A percentile compares a stretch with the other conserved stretches of the same genome.
phyloP scores from a whole-genome alignment of 2,797 vertebrate species.

The Mastacembelus armatus region DNA sequence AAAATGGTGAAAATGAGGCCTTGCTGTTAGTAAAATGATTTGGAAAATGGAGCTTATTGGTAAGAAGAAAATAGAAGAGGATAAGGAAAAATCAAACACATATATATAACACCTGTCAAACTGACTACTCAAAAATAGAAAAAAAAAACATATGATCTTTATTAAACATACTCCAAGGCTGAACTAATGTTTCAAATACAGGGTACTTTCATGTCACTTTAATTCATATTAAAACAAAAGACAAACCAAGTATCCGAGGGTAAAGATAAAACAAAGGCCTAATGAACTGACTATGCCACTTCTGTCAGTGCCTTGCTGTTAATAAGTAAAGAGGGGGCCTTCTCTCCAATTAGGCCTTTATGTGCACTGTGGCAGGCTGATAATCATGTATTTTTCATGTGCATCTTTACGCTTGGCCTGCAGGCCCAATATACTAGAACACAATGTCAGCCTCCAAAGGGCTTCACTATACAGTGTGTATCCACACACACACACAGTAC shows the following conservation, averaged over 20 bases:
- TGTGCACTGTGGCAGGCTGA: slow-evolving; percentile 74
- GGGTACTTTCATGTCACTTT: not conserved
- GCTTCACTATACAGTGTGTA: slow-evolving; percentile 15
- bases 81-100: not conserved
- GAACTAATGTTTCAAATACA: slow-evolving; percentile 8
- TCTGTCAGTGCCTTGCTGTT: slow-evolving; percentile 40
- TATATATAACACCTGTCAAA: not conserved
- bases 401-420: slow-evolving; percentile 73
- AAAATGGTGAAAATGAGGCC: slow-evolving; percentile 23
- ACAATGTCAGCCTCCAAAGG: slow-evolving; percentile 52
- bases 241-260: slow-evolving; percentile 41
- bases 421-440: slow-evolving; percentile 72
- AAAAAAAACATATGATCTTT: not conserved
- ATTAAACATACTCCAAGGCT: slow-evolving; percentile 1
- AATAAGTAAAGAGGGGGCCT: slow-evolving; percentile 56
- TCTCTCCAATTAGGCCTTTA: slow-evolving; percentile 69
- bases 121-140: not conserved
- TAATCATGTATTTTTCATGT: slow-evolving; percentile 84
- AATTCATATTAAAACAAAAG: slow-evolving; percentile 32
- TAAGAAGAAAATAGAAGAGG: not conserved
- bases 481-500: not conserved
- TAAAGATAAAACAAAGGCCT: slow-evolving; percentile 61
- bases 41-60: not conserved
- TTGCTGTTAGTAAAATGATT: slow-evolving; percentile 5
- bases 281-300: slow-evolving; percentile 54